These are phyloP conservation scores for Miniopterus natalensis DNA, from an alignment of 2,113 vertebrate species.

Conservation along the genomic window DNA sequence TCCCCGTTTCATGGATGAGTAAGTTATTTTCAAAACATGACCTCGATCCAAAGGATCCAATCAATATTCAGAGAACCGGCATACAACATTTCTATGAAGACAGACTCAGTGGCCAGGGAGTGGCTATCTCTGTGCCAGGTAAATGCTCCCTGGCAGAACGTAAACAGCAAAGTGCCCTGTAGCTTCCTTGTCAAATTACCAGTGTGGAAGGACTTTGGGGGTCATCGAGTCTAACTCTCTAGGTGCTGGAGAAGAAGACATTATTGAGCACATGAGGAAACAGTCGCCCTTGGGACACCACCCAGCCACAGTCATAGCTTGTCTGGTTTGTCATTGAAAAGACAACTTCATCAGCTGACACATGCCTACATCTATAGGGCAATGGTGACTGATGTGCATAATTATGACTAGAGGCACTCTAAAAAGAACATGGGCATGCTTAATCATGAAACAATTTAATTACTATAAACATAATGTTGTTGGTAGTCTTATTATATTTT, in stretches of 20 bases:
- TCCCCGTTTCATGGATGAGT: neutral
- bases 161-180: neutral
- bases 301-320: neutral
- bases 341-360: neutral
- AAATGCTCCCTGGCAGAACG: neutral
- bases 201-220: neutral
- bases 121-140: neutral
- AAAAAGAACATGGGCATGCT: neutral
- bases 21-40: conserved; percentile 14
- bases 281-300: neutral
- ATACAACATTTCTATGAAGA: neutral
- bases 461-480: neutral
- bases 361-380: neutral
- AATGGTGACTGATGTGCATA: neutral
- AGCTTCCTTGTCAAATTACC: neutral
- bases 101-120: neutral
- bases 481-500: conserved; percentile 38
- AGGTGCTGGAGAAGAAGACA: neutral
- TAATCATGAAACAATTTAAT: conserved; percentile 8
- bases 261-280: neutral
- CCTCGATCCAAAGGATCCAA: neutral
- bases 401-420: neutral
- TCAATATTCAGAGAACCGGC: neutral
- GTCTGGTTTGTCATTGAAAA: neutral
- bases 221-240: neutral